Evolutionary conservation across 2,797 vertebrate genomes (phyloP), one percentile per base, ranked within the genome.

Genomic region (Aplochiton taeniatus): DNA sequence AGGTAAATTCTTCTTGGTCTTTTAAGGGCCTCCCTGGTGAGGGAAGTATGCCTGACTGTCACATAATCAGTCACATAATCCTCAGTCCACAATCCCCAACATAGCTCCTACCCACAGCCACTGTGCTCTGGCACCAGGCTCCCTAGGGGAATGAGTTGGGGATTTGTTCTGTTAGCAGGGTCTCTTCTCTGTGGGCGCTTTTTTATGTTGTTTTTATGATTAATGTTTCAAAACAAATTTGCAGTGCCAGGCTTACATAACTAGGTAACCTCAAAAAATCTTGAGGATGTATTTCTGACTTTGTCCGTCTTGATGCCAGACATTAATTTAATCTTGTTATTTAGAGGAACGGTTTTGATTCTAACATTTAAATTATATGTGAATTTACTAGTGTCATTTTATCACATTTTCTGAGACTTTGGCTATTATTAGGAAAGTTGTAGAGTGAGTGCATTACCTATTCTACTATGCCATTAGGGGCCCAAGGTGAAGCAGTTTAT

Each of bases 401-500:
- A 31, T 3, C 31, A 31, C 31, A 31, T 3, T 31, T 31, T 31
- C 6, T 2, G 2, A 31, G 31, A 2, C 31, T 31, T 31, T 31
- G 2, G 6, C 31, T 31, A 31, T 31, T 31, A 31, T 31, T 31
- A 31, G 6, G 6, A 31, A 31, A 31, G 2, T 2, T 31, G 31
- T 52, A 13, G 14, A 58, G 48, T 16, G 5, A 19, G 12, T 50
- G 18, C 31, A 16, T 4, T 11, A 54, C 9, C 16, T 44, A 11
- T 49, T 10, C 41, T 17, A 8, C 42, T 20, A 19, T 16, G 43
- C 16, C 0, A 53, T 11, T 84, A 95, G 94, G 94, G 94, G 5
- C 94, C 94, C 3, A 92, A 87, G 65, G 85, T 95, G 66, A 95
- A 95, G 68, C 94, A 95, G 84, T 95, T 91, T 66, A 95, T 95